Percentiles rank a stretch among this genome's conserved stretches.
Conservation (phyloP, 1,140 invertebrate species). For the Conopomorpha cramerella region DNA sequence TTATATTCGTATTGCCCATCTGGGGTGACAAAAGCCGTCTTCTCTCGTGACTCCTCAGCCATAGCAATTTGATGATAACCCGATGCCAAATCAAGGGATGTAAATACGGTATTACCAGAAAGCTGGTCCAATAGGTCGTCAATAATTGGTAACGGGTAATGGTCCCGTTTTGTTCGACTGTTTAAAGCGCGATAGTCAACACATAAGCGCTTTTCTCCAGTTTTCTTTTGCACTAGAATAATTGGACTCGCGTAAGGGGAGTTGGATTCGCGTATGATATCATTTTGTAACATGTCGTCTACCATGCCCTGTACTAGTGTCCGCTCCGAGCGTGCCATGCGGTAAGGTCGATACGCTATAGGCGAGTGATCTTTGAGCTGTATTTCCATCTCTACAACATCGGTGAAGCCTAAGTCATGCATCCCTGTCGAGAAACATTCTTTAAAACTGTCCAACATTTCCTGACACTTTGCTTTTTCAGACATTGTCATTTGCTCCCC, state of each 20-base stretch:
- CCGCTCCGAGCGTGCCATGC: slow-evolving; percentile 9
- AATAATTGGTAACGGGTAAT: slow-evolving; percentile 1
- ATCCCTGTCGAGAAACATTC: slow-evolving; percentile 12
- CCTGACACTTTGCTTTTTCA: neutral
- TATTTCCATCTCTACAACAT: slow-evolving; percentile 8
- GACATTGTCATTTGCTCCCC: neutral
- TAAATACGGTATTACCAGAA: neutral
- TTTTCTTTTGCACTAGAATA: slow-evolving; percentile 10
- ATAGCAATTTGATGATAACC: slow-evolving; percentile 19
- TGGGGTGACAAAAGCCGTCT: slow-evolving; percentile 27
- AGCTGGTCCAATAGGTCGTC: slow-evolving; percentile 2
- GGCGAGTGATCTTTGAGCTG: slow-evolving; percentile 9
- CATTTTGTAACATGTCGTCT: slow-evolving; percentile 15
- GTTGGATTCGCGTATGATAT: slow-evolving; percentile 22
- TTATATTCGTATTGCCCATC: slow-evolving; percentile 20
- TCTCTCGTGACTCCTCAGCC: slow-evolving; percentile 4
- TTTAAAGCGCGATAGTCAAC: slow-evolving; percentile 4
- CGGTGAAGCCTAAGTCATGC: slow-evolving; percentile 7
- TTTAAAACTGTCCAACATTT: slow-evolving; percentile 6
- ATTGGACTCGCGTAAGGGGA: slow-evolving; percentile 12
- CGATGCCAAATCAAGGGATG: slow-evolving; percentile 7
- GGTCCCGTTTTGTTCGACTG: neutral
- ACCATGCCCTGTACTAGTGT: slow-evolving; percentile 16
- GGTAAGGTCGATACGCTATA: slow-evolving; percentile 11
- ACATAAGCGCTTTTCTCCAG: slow-evolving; percentile 8